Base-by-base conservation (phyloP, 1,140 invertebrate species). In the Octopus bimaculoides region DNA sequence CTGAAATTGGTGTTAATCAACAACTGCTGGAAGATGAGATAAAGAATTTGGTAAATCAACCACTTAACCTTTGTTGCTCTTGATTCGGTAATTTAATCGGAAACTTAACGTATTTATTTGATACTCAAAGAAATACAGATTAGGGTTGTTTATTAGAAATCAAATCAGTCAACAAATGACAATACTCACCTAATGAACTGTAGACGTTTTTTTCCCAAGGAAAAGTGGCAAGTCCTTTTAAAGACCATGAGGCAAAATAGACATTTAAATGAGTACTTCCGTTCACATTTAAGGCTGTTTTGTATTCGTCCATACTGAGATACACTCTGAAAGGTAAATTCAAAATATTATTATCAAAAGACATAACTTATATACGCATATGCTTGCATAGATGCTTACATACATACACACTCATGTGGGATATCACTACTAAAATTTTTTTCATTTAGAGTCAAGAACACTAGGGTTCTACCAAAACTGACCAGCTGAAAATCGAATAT, bases 161-260 rank as follows among this genome's bases (percentile, higher is more conserved):
- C 26, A 41, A 41, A 41, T 41, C 26, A 41, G 26, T 41, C 26
- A 41, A 41, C n/a, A 8, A 61, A 61, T 61, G 9, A 17, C n/a
- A 54, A 9, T 80, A 75, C 78, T 66, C 80, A 88, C 87, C 87
- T 61, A 83, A 82, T 52, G 81, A 77, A 7, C 80, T 78, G 71
- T 83, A 85, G 5, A 86, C 83, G 26, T 87, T 78, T 78, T 88
- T 88, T 75, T 89, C 88, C 88, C 88, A 89, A 0, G 88, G 88
- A 78, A 87, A 87, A 12, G 87, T 89, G 52, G 88, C 85, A 17
- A 89, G 52, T 1, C 88, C 88, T 9, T 86, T 81, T 9, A 88
- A 77, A 5, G 83, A 81, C 83, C 82, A 86, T 0, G 87, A 80
- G 12, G 84, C 83, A 26, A 89, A 81, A 74, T 80, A 87, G 4